Base-by-base conservation (phyloP, 2,888 invertebrate genomes). In the Apotomis capreana region DNA sequence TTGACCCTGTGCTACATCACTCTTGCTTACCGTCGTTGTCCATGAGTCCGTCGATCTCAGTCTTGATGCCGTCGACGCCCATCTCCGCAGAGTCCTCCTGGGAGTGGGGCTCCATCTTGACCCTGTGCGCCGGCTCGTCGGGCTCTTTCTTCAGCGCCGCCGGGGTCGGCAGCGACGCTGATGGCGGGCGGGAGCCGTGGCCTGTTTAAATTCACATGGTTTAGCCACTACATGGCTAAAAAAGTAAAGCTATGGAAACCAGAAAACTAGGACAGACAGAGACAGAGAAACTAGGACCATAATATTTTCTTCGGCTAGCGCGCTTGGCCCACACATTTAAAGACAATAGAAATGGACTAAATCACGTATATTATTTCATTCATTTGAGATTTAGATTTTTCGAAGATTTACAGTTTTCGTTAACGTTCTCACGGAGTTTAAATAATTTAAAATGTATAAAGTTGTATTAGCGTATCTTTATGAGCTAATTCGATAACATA, bases 31-130 rank as follows among this genome's bases (percentile, higher is more conserved):
- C 93, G 78, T 93, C 93, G 61, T 90, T 90, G 73, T 94, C 94
- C 91, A 94, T 93, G 78, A 94, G 92, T 70, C 92, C 92, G 81
- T 94, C 94, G 74, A 94, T 94, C 79, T 94, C 94, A 70, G 94
- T 94, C 86, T 94, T 94, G 81, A 94, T 94, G 75, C 90, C 91
- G 83, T 94, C 94, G 2, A 93, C 93, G 55, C 89, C 93, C 9
- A 93, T 83, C 4, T 85, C 87, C 54, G 83, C 80, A 12, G 86
- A 83, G 79, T 93, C 93, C 57, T 93, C 93, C 77, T 91, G 91
- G 69, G 86, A 87, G 82, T 91, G 92, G 13, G 93, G 91, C 76
- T 93, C 93, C 87, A 93, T 87, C 77, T 93, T 93, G 74, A 93
- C 93, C 79, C 93, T 84, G 83, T 92, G 92, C 63, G 84, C 82